These are phyloP conservation scores for Argyrosomus regius DNA, from an alignment of 2,797 vertebrate genomes.

Conservation along the genomic window DNA sequence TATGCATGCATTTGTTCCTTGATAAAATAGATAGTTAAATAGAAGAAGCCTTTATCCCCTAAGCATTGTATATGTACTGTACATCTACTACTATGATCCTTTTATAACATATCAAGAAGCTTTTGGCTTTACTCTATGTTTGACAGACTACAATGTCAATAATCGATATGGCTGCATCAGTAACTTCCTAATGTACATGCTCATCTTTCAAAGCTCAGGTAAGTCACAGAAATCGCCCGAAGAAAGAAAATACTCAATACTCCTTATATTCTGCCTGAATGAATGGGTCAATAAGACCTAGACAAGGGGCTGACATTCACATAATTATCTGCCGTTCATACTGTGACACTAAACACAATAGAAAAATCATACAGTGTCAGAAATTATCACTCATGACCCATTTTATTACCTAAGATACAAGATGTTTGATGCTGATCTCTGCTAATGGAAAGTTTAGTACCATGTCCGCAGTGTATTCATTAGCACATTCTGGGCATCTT, in stretches of 20 bases:
- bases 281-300: slow-evolving; percentile 37
- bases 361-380: slow-evolving; percentile 3
- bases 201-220: slow-evolving; percentile 37
- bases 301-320: slow-evolving; percentile 22
- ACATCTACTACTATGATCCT: not conserved
- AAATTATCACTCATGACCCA: slow-evolving; percentile 33
- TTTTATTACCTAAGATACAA: slow-evolving; percentile 33
- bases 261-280: slow-evolving; percentile 31
- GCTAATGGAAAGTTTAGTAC: slow-evolving; percentile 48
- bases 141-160: slow-evolving; percentile 15
- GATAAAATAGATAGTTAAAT: not conserved
- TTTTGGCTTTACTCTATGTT: slow-evolving; percentile 20
- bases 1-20: not conserved
- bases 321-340: slow-evolving; percentile 40
- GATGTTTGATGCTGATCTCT: slow-evolving; percentile 32
- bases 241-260: slow-evolving; percentile 20
- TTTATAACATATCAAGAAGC: not conserved
- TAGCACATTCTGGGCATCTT: slow-evolving; percentile 45
- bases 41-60: not conserved
- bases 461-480: slow-evolving; percentile 38
- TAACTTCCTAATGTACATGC: slow-evolving; percentile 28
- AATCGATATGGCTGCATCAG: slow-evolving; percentile 22
- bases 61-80: not conserved
- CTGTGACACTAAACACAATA: slow-evolving; percentile 25
- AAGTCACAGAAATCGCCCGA: slow-evolving; percentile 12